phyloP scores from a whole-genome alignment of 2,888 invertebrate species.

The Archips xylosteana region DNA sequence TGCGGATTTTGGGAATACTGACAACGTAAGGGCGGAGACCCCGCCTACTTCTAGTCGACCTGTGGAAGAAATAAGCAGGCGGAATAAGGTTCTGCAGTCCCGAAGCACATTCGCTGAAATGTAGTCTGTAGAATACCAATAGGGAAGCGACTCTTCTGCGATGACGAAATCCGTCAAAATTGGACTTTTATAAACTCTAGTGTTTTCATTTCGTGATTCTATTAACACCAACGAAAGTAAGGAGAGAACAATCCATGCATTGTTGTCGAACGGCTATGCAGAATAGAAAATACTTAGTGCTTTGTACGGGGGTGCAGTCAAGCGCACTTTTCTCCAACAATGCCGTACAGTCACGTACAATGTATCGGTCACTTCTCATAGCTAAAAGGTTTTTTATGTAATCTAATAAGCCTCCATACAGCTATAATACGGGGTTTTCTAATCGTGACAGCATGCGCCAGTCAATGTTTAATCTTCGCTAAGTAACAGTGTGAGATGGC shows the following conservation, averaged over 20 bases:
- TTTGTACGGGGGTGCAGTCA: slow-evolving; percentile 61
- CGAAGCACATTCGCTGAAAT: too few relatives aligned
- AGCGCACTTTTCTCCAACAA: slow-evolving; percentile 55
- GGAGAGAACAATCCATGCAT: slow-evolving; percentile 31
- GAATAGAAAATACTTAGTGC: slow-evolving; percentile 39
- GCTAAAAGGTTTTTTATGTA: slow-evolving; percentile 22
- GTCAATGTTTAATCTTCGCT: slow-evolving; percentile 15
- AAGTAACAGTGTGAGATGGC: slow-evolving; percentile 9
- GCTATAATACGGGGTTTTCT: slow-evolving; percentile 33
- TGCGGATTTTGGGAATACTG: too few relatives aligned
- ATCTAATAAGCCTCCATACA: slow-evolving; percentile 25
- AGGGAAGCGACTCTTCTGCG: too few relatives aligned
- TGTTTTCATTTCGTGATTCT: background rate
- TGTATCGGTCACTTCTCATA: slow-evolving; percentile 33
- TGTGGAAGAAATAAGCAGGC: too few relatives aligned
- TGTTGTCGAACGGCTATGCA: slow-evolving; percentile 32
- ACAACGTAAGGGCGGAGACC: too few relatives aligned
- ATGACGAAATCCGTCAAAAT: too few relatives aligned
- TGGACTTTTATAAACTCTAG: too few relatives aligned
- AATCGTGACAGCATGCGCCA: slow-evolving; percentile 19
- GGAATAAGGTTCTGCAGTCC: too few relatives aligned
- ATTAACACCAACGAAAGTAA: slow-evolving; percentile 26
- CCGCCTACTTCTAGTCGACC: too few relatives aligned
- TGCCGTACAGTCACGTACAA: slow-evolving; percentile 50
- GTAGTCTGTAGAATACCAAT: too few relatives aligned